Conservation (phyloP, 2,888 invertebrate genomes). For the Sphecodes monilicornis region DNA sequence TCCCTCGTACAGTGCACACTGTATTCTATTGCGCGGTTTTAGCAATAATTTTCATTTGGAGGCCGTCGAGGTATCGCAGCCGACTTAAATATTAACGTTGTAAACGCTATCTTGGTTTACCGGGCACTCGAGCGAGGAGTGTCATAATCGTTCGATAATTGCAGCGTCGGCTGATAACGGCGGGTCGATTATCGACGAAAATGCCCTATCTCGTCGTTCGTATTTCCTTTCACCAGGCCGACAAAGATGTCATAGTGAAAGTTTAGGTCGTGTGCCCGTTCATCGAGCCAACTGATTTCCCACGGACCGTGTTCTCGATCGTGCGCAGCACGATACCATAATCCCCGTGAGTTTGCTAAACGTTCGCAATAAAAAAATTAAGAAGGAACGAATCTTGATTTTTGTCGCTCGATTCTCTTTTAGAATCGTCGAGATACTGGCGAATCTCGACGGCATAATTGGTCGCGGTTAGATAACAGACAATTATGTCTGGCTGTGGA, state of each 20-base stretch:
- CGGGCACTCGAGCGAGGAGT: slow-evolving; percentile 33
- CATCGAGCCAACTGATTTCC: slow-evolving; percentile 61
- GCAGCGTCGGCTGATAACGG: slow-evolving; percentile 32
- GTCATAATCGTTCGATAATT: slow-evolving; percentile 38
- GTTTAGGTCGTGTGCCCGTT: slow-evolving; percentile 29
- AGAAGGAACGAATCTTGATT: background rate
- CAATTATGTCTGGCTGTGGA: background rate
- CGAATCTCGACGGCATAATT: background rate
- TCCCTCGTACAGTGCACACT: background rate
- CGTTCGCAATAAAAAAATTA: background rate
- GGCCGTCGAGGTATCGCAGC: background rate
- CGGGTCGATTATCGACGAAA: slow-evolving; percentile 7
- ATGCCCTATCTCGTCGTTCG: background rate
- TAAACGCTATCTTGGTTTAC: slow-evolving; percentile 32
- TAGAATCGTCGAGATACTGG: background rate
- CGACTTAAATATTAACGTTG: background rate
- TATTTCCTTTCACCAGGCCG: slow-evolving; percentile 17
- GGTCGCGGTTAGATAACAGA: background rate
- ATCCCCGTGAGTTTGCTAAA: background rate
- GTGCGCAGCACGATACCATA: background rate
- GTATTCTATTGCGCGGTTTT: background rate
- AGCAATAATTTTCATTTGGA: background rate
- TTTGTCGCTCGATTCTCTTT: slow-evolving; percentile 15
- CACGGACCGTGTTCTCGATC: slow-evolving; percentile 20
- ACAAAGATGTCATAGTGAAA: slow-evolving; percentile 49